A percentile compares a stretch with the other conserved stretches of the same genome.
Evolutionary conservation across 2,797 vertebrate genomes (phyloP).

Genomic region (Lepidocolaptes lacrymiger): DNA sequence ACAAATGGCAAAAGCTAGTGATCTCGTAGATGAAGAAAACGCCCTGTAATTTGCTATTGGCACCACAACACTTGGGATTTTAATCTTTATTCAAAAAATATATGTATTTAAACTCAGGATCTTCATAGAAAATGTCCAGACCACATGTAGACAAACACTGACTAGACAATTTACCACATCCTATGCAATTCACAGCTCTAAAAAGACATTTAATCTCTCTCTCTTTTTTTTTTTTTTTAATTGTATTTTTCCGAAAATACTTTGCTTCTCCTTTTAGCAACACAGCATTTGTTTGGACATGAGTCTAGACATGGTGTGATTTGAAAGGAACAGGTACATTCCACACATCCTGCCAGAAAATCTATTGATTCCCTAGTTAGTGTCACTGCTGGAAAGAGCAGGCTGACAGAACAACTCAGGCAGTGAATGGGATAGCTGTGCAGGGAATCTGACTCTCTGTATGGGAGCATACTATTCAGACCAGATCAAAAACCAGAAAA

Average conservation of each 20-base stretch:
- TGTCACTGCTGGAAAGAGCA: not conserved
- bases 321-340: conserved; percentile 55
- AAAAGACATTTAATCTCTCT: conserved; percentile 42
- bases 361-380: not conserved
- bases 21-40: conserved; percentile 78
- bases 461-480: not conserved
- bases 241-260: not conserved
- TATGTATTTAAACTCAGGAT: conserved; percentile 69
- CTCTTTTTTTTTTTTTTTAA: not conserved
- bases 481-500: not conserved
- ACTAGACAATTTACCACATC: conserved; percentile 71
- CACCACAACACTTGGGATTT: conserved; percentile 71
- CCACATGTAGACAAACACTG: conserved; percentile 77
- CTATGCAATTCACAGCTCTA: conserved; percentile 70
- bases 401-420: not conserved
- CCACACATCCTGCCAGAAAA: conserved; percentile 3
- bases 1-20: conserved; percentile 76
- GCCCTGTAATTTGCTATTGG: conserved; percentile 79
- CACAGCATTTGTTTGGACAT: conserved; percentile 39
- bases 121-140: conserved; percentile 66
- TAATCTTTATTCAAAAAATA: conserved; percentile 75
- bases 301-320: conserved; percentile 62
- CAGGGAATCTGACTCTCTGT: not conserved
- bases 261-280: conserved; percentile 59
- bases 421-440: not conserved